Conservation (phyloP, 2,888 invertebrate species). For the Smittia sp. region DNA sequence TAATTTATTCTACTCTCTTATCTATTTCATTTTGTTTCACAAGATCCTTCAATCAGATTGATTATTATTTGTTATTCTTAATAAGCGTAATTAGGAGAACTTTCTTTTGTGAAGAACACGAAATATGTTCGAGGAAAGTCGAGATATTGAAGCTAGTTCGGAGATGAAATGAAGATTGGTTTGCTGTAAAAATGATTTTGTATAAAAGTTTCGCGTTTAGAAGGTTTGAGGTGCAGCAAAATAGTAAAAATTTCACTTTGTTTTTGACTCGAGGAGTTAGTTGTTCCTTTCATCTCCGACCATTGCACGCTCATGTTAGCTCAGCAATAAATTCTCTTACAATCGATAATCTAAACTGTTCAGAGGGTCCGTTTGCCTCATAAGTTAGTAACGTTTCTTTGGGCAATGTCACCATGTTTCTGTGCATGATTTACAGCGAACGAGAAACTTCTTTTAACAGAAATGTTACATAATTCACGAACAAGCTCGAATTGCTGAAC, state of each 20-base stretch:
- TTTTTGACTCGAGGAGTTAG: background rate
- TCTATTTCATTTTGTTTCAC: background rate
- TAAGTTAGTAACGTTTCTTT: no score
- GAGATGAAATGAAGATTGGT: no score
- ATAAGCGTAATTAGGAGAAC: conserved; percentile 3
- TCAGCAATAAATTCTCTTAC: background rate
- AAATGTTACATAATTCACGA: no score
- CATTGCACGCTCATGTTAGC: background rate
- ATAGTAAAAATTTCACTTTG: background rate
- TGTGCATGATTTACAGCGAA: no score
- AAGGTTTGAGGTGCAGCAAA: background rate
- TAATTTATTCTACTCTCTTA: background rate
- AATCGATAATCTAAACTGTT: background rate
- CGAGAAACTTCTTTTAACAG: no score
- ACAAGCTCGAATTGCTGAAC: background rate
- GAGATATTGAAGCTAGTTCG: no score
- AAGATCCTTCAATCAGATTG: background rate
- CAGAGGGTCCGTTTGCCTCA: background rate
- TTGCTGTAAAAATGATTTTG: no score
- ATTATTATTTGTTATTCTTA: background rate
- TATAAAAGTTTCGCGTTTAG: background rate
- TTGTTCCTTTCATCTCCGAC: background rate
- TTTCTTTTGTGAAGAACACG: no score
- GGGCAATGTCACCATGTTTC: no score
- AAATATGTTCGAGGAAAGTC: no score